These are phyloP conservation scores for Stegodyphus mimosarum DNA, from an alignment of 1,140 invertebrate genomes.

Conservation along the genomic window DNA sequence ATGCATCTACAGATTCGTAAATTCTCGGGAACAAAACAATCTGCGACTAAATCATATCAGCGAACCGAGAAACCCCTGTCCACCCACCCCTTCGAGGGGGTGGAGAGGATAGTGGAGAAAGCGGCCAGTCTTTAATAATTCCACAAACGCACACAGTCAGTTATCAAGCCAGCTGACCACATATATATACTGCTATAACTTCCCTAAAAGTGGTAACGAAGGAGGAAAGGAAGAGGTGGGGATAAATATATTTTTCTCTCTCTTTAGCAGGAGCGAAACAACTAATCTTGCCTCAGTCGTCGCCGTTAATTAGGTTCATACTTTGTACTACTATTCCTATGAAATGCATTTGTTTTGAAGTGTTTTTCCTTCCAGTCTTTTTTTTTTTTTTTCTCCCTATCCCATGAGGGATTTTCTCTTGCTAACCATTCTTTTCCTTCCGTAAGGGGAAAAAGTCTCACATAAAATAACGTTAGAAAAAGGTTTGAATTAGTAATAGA, in stretches of 20 bases:
- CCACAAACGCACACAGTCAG: constrained; percentile 52
- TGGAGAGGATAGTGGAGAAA: constrained; percentile 6
- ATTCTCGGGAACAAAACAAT: constrained; percentile 54
- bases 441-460: no score
- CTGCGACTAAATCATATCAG: constrained; percentile 57
- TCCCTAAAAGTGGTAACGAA: not conserved
- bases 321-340: constrained; percentile 47
- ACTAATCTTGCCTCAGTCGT: constrained; percentile 55
- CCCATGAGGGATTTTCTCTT: not conserved
- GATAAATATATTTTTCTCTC: constrained; percentile 41
- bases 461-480: no score
- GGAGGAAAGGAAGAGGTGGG: not conserved
- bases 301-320: constrained; percentile 57
- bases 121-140: constrained; percentile 58
- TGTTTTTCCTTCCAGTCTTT: not conserved
- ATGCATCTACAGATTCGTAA: constrained; percentile 29
- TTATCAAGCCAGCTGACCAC: constrained; percentile 50
- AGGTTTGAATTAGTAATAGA: no score
- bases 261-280: constrained; percentile 51
- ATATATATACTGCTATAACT: constrained; percentile 44
- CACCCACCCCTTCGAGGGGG: not conserved
- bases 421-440: not conserved
- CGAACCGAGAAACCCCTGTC: constrained; percentile 31
- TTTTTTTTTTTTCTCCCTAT: not conserved
- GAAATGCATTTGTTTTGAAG: constrained; percentile 55